Conservation (phyloP, 2,797 vertebrate genomes). For the Apodemus agrarius region DNA sequence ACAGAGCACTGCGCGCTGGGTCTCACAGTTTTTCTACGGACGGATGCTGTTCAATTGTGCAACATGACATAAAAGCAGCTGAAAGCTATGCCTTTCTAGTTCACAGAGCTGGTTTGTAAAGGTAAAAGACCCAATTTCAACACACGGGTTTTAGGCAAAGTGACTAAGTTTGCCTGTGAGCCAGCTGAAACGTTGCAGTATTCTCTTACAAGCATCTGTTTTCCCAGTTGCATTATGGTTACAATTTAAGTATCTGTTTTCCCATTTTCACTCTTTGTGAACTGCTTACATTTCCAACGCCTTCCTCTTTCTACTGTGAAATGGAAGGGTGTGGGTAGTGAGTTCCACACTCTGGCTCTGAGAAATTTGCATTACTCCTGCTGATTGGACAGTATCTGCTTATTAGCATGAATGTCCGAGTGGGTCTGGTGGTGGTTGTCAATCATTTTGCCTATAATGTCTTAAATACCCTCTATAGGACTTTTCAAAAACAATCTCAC, state of each 20-base stretch:
- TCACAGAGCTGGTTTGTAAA: conserved; percentile 27
- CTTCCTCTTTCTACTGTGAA: conserved; percentile 85
- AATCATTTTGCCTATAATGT: conserved; percentile 70
- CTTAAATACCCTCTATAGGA: conserved; percentile 33
- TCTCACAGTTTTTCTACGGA: not conserved
- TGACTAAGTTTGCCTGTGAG: conserved; percentile 46
- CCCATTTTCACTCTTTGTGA: conserved; percentile 67
- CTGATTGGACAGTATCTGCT: conserved; percentile 73
- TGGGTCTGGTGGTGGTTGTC: not conserved
- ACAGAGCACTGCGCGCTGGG: not conserved
- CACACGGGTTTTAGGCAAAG: not conserved
- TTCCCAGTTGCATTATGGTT: conserved; percentile 63
- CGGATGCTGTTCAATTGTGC: not conserved
- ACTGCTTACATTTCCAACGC: conserved; percentile 82
- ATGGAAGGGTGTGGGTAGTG: conserved; percentile 59
- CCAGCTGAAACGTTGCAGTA: conserved; percentile 66
- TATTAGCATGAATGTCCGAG: conserved; percentile 39
- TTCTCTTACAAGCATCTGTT: conserved; percentile 78
- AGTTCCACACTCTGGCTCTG: conserved; percentile 78
- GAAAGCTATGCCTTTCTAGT: conserved; percentile 40
- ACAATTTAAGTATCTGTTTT: conserved; percentile 75
- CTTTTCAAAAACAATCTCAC: conserved; percentile 72
- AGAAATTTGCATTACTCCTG: conserved; percentile 1
- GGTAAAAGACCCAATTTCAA: not conserved
- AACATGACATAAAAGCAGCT: not conserved